Percentiles rank a stretch among this genome's conserved stretches.
These are phyloP conservation scores for Lepidurus couesii DNA, from an alignment of 1,140 invertebrate genomes.

Conservation along the genomic window DNA sequence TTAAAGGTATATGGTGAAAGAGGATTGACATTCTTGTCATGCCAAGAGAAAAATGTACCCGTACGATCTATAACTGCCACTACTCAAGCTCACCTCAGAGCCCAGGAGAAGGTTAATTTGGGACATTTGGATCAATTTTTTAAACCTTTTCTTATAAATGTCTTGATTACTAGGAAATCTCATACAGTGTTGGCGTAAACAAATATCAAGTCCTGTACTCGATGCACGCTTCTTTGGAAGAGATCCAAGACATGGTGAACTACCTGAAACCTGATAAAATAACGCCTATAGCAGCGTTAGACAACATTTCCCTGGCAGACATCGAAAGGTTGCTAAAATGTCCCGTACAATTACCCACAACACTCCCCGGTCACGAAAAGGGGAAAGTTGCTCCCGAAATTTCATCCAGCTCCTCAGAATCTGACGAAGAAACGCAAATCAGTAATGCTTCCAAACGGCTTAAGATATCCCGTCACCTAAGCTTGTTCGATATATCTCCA, in stretches of 20 bases:
- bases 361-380: background rate
- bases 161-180: background rate
- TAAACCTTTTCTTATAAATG: background rate
- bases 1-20: background rate
- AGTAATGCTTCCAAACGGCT: too few relatives aligned
- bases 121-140: background rate
- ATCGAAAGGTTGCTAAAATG: background rate
- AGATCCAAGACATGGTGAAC: background rate
- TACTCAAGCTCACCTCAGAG: background rate
- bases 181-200: background rate
- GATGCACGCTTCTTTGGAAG: conserved; percentile 11
- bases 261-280: background rate
- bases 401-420: background rate
- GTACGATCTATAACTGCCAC: conserved; percentile 1
- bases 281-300: background rate
- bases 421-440: background rate
- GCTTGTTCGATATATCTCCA: too few relatives aligned
- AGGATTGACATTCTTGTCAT: background rate
- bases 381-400: background rate
- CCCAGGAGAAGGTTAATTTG: background rate
- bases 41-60: background rate
- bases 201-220: background rate
- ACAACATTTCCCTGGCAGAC: background rate
- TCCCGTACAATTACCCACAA: background rate
- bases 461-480: too few relatives aligned